Evolutionary conservation across 2,113 vertebrate species (phyloP).

Genomic region (Varanus salvator): DNA sequence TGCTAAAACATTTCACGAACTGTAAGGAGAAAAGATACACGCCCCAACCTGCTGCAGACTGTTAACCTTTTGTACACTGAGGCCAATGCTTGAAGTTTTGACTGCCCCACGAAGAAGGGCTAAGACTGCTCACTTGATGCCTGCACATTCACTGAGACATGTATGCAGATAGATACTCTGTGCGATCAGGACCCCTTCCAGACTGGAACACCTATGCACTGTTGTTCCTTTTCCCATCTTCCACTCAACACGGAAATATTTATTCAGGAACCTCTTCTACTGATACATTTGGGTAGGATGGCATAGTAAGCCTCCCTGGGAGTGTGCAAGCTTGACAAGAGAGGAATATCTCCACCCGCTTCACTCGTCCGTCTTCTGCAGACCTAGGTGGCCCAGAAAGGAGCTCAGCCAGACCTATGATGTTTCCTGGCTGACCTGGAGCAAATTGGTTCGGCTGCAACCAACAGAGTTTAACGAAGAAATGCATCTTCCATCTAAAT

Average conservation of each 20-base stretch:
- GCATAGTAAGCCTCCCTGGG: not conserved
- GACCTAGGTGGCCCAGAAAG: not conserved
- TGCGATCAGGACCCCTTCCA: not conserved
- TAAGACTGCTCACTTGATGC: not conserved
- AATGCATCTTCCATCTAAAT: not conserved
- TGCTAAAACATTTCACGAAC: slow-evolving; percentile 73
- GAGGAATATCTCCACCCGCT: not conserved
- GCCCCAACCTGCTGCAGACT: not conserved
- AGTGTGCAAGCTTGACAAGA: not conserved
- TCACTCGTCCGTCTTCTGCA: not conserved
- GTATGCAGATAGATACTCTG: not conserved
- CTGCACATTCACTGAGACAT: not conserved
- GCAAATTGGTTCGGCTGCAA: not conserved
- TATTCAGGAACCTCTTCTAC: not conserved
- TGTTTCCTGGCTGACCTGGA: not conserved
- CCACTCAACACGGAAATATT: not conserved
- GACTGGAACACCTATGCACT: not conserved
- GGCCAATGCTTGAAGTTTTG: not conserved
- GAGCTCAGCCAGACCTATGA: not conserved
- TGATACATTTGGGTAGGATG: not conserved
- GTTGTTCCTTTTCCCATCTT: not conserved
- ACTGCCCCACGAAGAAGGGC: not conserved
- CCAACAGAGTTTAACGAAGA: not conserved
- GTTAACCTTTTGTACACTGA: not conserved
- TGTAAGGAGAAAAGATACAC: not conserved